Evolutionary conservation across 2,113 vertebrate genomes (phyloP).

Genomic region (Callaeas wilsoni): DNA sequence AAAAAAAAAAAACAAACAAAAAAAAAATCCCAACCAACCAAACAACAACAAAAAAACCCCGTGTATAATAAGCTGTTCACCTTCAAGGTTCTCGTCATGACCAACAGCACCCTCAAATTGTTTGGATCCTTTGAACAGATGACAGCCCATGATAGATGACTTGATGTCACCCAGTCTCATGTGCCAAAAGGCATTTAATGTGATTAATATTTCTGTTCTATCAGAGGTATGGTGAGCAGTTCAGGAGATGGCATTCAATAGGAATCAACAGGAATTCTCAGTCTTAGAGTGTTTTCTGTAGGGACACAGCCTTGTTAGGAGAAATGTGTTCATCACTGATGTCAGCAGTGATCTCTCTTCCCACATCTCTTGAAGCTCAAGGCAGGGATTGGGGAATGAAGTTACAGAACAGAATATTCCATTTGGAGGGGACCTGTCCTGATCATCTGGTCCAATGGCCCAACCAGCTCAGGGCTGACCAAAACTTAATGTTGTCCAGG

Average conservation of each 20-base stretch:
- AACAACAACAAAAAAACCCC: no score
- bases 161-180: not conserved
- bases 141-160: not conserved
- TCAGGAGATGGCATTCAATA: not conserved
- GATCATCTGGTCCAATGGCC: not conserved
- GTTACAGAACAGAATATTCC: not conserved
- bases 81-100: not conserved
- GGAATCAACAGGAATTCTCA: not conserved
- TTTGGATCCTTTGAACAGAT: not conserved
- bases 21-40: no score
- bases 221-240: not conserved
- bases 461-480: not conserved
- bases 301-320: not conserved
- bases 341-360: not conserved
- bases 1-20: not conserved
- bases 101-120: not conserved
- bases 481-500: not conserved
- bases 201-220: not conserved
- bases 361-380: not conserved
- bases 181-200: not conserved
- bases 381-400: not conserved
- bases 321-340: not conserved
- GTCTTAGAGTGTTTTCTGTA: not conserved
- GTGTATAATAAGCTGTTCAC: not conserved
- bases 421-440: not conserved